Base-by-base conservation (phyloP, 2,888 invertebrate genomes). In the Tenthredo distinguenda region DNA sequence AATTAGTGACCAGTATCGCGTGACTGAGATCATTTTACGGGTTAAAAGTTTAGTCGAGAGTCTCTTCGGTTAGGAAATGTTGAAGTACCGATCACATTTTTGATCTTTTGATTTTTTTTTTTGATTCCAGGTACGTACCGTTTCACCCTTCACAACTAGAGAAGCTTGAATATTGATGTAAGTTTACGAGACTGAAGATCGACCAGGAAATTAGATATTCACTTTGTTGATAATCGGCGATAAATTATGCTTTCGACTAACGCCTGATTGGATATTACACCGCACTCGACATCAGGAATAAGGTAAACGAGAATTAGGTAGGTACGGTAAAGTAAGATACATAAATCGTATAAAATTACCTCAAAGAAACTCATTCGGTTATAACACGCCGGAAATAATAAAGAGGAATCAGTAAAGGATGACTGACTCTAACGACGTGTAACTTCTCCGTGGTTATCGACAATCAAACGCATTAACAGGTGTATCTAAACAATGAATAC, bases 41-140 rank as follows among this genome's bases (percentile, higher is more conserved):
- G 12, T 12, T 26, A 10, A 12, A 62, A 62, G 62, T 26, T 62
- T n/a, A 76, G 31, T 72, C 6, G 2, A 10, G 72, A n/a, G n/a
- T 72, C 72, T 18, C n/a, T 47, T 47, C 6, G 26, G 76, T 40
- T 12, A 31, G 2, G 50, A 77, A 31, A 77, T 81, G 15, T 18
- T 62, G 1, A 40, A 74, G 40, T 40, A 12, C 62, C 43, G 62
- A 37, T 40, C 37, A 55, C 5, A 50, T 18, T 50, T 50, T 50
- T 50, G 18, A 7, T n/a, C 6, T 55, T 50, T 62, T 10, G 43
- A 43, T 62, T 21, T 26, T 62, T 12, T n/a, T 62, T 81, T 81
- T 40, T 21, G 58, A 62, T 81, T 62, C 18, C 81, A 81, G 81
- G 81, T 81, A 81, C 40, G 81, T 81, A 81, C 5, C 71, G 71